Evolutionary conservation across 1,140 invertebrate species (phyloP), one percentile per base, ranked within the genome.

Genomic region (Neodiprion lecontei): DNA sequence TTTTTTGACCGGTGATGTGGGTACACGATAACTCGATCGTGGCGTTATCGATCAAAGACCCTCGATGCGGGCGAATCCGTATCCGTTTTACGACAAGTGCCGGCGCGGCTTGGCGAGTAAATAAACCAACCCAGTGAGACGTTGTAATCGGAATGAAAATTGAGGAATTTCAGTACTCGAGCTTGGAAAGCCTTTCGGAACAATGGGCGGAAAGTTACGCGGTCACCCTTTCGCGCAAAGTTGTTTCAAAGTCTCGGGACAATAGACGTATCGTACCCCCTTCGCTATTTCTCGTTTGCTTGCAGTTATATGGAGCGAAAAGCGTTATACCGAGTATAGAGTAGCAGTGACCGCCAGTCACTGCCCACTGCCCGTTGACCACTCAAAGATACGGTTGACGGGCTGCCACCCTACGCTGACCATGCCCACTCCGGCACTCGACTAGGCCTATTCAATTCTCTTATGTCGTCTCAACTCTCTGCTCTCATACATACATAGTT

Each of bases 231-330:
- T 61, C 11, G n/a, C 53, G 8, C 53, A 61, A 61, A 61, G 53
- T 61, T 61, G 53, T 61, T 61, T 61, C 53, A 61, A 61, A 61
- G 53, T 61, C 53, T 61, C 53, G 53, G 53, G 53, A 61, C 53
- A 61, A 61, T 61, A 61, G 53, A 61, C 53, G n/a, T 61, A 61
- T 61, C 53, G 53, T 61, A 61, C 53, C 53, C 53, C 53, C 53
- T 61, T 61, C 53, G 53, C 53, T 61, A 40, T 40, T 61, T 61
- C 53, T 61, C 53, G 11, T 61, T 61, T 61, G 53, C 53, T 61
- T 17, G 53, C 28, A 40, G 53, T 61, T 61, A 61, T 61, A 61
- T 61, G 53, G 53, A 61, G 53, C 53, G 53, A 61, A 61, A 61
- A 61, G 53, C 53, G 53, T 40, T 40, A 40, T 61, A 61, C 53